Base-by-base conservation (phyloP, 2,113 vertebrate genomes). In the Nyctereutes procyonoides region DNA sequence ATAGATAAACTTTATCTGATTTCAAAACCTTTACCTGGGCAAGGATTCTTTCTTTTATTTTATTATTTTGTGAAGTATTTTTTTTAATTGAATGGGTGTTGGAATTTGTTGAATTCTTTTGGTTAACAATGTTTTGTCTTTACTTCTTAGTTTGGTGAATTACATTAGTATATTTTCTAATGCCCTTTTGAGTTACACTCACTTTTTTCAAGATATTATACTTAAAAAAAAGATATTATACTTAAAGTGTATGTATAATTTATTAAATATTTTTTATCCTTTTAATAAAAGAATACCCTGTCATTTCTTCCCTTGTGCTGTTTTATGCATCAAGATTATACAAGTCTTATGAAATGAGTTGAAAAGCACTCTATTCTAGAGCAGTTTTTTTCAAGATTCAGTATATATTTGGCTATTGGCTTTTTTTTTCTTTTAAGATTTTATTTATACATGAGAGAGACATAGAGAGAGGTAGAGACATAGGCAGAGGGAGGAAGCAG, bases 81-180 rank as follows among this genome's bases (percentile, higher is more conserved):
- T 60, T 93, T 43, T 51, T 13, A 28, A 77, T 69, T 71, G 11
- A 81, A 28, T 67, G 28, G 17, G 15, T 91, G 5, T 82, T 73
- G 48, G 84, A 93, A 55, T 67, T 92, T 71, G 30, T 73, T 85
- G 43, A 86, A 38, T 89, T 65, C 2, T 94, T 92, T 92, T 4
- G 67, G 53, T 77, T 85, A 81, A 88, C 93, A 24, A 38, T 51
- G 55, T 80, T 80, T 90, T 58, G 53, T 77, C 10, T 35, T 84
- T 83, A 63, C 88, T 91, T 96, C 60, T 58, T 92, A 60, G 43
- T 92, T 89, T 87, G 43, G 17, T 84, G 3, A 82, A 51, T 79
- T 79, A 8, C 32, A 88, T 24, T 93, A 53, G 28, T 55, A 13
- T 53, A 5, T 92, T 86, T 96, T 90, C 30, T 62, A 80, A 43